Evolutionary conservation across 2,888 invertebrate species (phyloP), one percentile per base, ranked within the genome.

Genomic region (Digitonthophagus gazella): DNA sequence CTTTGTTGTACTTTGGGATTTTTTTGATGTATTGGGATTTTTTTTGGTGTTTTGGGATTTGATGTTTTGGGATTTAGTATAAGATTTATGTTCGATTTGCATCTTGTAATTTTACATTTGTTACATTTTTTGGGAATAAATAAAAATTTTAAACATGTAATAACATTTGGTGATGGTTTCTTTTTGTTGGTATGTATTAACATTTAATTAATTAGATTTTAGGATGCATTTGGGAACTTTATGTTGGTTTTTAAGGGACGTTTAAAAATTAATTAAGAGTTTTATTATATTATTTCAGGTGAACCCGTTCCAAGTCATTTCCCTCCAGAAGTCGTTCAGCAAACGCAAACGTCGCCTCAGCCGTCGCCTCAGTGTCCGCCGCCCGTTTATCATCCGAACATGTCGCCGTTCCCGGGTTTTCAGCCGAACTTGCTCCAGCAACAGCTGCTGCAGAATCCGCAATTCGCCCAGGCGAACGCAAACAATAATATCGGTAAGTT

Each of bases 391-490:
- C 61, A 61, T 61, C 81, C 81, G 70, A 76, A 77, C 67, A 80
- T 83, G 72, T 82, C 83, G 69, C 82, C 82, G n/a, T 81, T 82
- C 61, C 81, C 75, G 58, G 76, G 74, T 67, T 76, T 81, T 72
- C 80, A 80, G 70, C 80, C 80, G 74, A 81, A 83, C 70, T 77
- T 83, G 73, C 80, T 83, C 69, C 84, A 85, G 72, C 87, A 88
- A 71, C 88, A 88, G 74, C 86, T 89, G 74, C 86, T 87, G 76
- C 87, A 88, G 78, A 82, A 83, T 74, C 81, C 81, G 19, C 84
- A 85, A 72, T 83, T 83, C 73, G 78, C 76, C 56, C 81, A 80
- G 71, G 80, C 79, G 66, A 80, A 79, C 72, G 79, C 79, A 74
- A 76, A 74, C 68, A 76, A 77, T 73, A 87, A 87, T 79, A 85